Base-by-base conservation (phyloP, 1,140 invertebrate genomes). In the Aphis craccivora region DNA sequence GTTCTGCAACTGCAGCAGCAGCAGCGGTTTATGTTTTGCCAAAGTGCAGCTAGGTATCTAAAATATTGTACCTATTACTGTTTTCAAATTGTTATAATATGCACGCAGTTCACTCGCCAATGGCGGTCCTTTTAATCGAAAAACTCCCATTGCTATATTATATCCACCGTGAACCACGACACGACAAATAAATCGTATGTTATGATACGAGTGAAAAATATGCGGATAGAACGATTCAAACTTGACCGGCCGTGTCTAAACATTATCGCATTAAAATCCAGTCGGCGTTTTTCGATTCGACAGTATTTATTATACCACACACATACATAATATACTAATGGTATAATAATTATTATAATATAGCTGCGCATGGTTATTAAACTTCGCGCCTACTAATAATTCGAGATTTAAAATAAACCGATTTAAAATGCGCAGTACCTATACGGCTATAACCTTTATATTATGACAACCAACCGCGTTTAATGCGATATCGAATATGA, bases 251-350 rank as follows among this genome's bases (percentile, higher is more conserved):
- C 30, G 84, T 45, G 84, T 86, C 14, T 48, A 86, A 86, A 86
- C 30, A 86, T 86, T 86, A 86, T 86, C 84, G 84, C 84, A 86
- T 86, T 86, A 86, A 86, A 45, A 86, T 86, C 84, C 84, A 86
- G 84, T 25, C 84, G 25, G 84, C 45, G 84, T 86, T 86, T 84
- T 86, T 86, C 84, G 14, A n/a, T 30, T 45, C 84, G 9, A 86
- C 37, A 45, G 43, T 86, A 86, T 86, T 86, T 86, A 86, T 86
- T 86, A 76, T 76, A 76, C 60, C n/a, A 76, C 60, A 76, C 60
- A 76, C 60, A 76, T 30, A n/a, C 60, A 67, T 67, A 67, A 67
- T 67, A n/a, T 67, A 86, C 84, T 86, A 86, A 86, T 86, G 40
- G 84, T 45, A 43, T 45, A 86, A 86, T 86, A 43, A 86, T 86